Percentiles rank a stretch among this genome's conserved stretches.
Evolutionary conservation across 2,797 vertebrate species (phyloP).

Genomic region (Melopsittacus undulatus): DNA sequence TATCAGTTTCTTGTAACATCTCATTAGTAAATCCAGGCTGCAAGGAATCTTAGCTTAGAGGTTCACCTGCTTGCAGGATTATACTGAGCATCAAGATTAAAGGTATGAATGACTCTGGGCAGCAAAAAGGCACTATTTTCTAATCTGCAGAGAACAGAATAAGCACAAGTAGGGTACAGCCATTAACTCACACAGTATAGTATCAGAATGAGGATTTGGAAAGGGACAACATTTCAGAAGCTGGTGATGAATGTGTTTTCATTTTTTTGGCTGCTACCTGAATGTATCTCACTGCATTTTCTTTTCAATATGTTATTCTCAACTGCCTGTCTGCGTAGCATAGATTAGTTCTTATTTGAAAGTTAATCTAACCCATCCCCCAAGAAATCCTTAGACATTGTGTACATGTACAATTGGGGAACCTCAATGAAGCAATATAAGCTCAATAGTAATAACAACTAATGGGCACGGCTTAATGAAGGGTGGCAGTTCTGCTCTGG

Average conservation of each 20-base stretch:
- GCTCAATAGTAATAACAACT: neutral
- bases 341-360: neutral
- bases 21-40: neutral
- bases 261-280: neutral
- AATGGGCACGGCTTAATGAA: neutral
- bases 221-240: neutral
- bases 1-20: neutral
- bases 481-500: neutral
- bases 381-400: neutral
- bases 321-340: neutral
- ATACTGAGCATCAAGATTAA: neutral
- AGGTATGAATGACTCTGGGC: neutral
- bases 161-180: neutral
- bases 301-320: neutral
- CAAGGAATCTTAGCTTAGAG: neutral
- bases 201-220: neutral
- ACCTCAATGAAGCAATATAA: neutral
- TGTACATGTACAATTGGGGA: neutral
- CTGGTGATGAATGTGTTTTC: neutral
- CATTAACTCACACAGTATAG: neutral
- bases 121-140: neutral
- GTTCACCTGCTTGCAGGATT: neutral
- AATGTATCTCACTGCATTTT: neutral
- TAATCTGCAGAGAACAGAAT: neutral
- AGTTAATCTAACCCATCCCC: neutral